Base-by-base conservation (phyloP, 1,140 invertebrate species). In the Popillia japonica region DNA sequence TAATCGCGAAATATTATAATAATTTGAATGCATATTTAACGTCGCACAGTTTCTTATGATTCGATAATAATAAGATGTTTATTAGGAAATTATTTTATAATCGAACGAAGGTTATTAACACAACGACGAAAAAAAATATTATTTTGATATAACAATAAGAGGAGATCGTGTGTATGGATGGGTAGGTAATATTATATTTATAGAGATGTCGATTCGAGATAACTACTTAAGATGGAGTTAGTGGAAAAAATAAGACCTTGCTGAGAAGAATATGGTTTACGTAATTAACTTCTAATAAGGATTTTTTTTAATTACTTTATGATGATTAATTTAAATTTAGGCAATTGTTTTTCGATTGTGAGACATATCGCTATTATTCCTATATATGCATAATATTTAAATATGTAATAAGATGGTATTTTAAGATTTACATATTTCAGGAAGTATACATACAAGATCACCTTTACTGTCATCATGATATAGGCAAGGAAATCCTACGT, bases 11-110 rank as follows among this genome's bases (percentile, higher is more conserved):
- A 34, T 34, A 34, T 34, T 34, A 34, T 34, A 34, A 34, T 44
- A 44, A 14, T 44, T 55, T 55, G 6, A 55, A 55, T 55, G 48
- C 48, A 55, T 17, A 55, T 55, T 55, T 55, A 55, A 55, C 48
- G 48, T 55, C 14, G 17, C 14, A 55, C 17, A 17, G 48, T 55
- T 55, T 55, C 48, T 17, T 55, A 55, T 55, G 17, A 55, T 55
- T 55, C 4, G 48, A 55, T 14, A 17, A 6, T 17, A 55, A 55
- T 17, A 17, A 14, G 48, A 14, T 34, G 14, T 55, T 55, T 17
- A 55, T 55, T 55, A 55, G 27, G 17, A 17, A 44, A 44, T 55
- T 55, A 55, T 55, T 55, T 17, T n/a, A 6, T 17, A 17, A 55
- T 55, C 10, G 14, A 55, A 55, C 48, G 48, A 55, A 55, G 48